These are phyloP conservation scores for Vollenhovia emeryi DNA, from an alignment of 1,140 invertebrate species.

Conservation along the genomic window DNA sequence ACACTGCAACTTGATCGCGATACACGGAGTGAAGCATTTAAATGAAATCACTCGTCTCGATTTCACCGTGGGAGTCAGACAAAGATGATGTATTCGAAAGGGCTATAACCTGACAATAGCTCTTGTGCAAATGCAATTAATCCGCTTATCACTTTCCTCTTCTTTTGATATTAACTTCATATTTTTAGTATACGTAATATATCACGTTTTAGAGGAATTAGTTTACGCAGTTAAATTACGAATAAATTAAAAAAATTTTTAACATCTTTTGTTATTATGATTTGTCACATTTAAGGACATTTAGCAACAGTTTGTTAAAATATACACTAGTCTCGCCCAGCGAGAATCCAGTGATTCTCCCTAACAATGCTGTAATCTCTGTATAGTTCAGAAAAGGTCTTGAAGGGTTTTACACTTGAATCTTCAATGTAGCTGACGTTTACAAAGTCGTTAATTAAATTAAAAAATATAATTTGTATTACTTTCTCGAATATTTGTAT, in stretches of 20 bases:
- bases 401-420: too few relatives aligned
- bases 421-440: too few relatives aligned
- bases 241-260: not conserved
- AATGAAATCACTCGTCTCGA: slow-evolving; percentile 28
- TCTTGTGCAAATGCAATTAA: not conserved
- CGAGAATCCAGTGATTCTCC: too few relatives aligned
- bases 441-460: too few relatives aligned
- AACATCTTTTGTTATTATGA: too few relatives aligned
- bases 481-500: not conserved
- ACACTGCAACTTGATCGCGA: slow-evolving; percentile 40
- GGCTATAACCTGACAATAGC: not conserved
- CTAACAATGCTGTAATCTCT: too few relatives aligned
- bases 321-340: too few relatives aligned
- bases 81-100: slow-evolving; percentile 32
- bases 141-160: not conserved
- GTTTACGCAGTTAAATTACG: not conserved
- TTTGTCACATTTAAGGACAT: too few relatives aligned
- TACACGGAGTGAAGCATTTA: slow-evolving; percentile 21
- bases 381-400: too few relatives aligned
- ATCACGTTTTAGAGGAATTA: not conserved
- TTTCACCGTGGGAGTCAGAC: slow-evolving; percentile 2
- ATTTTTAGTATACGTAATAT: not conserved
- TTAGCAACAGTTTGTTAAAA: too few relatives aligned
- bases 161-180: not conserved
- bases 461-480: not conserved